These are phyloP conservation scores for Drosophila imparisetae DNA, from an alignment of 2,888 invertebrate species.

Conservation along the genomic window DNA sequence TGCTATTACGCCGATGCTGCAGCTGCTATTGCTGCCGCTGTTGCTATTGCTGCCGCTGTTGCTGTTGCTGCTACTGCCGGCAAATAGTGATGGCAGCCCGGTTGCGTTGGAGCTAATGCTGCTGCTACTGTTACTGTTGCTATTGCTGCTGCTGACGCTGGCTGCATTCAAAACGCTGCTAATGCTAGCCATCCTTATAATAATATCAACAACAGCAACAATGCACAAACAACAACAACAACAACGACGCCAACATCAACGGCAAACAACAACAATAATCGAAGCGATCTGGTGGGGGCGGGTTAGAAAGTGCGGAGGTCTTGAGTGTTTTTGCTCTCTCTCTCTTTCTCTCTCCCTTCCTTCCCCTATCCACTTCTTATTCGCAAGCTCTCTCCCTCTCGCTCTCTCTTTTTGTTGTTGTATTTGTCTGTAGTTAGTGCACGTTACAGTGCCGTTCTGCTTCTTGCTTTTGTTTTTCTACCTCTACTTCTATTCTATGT, in stretches of 20 bases:
- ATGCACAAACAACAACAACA: slow-evolving; percentile 21
- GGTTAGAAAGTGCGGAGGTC: background rate
- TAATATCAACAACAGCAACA: slow-evolving; percentile 29
- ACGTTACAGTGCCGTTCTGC: slow-evolving; percentile 26
- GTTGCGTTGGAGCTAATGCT: slow-evolving; percentile 33
- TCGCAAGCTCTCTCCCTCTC: slow-evolving; percentile 1
- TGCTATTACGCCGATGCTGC: slow-evolving; percentile 15
- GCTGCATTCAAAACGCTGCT: slow-evolving; percentile 40
- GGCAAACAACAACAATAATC: slow-evolving; percentile 27
- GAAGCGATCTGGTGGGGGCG: slow-evolving; percentile 11
- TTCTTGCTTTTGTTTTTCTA: slow-evolving; percentile 28
- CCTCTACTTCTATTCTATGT: slow-evolving; percentile 45
- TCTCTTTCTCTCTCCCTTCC: background rate
- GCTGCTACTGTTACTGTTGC: slow-evolving; percentile 42
- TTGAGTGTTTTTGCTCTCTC: slow-evolving; percentile 9
- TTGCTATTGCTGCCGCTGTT: slow-evolving; percentile 37
- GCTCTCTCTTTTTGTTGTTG: slow-evolving; percentile 5
- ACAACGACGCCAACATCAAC: slow-evolving; percentile 2
- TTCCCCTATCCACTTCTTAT: slow-evolving; percentile 2
- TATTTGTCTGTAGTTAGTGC: slow-evolving; percentile 24
- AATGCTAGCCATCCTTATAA: slow-evolving; percentile 57
- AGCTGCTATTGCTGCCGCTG: slow-evolving; percentile 10
- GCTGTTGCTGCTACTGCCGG: slow-evolving; percentile 32
- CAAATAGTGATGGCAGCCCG: slow-evolving; percentile 53
- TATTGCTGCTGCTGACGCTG: slow-evolving; percentile 52